Percentiles rank a stretch among this genome's conserved stretches.
These are phyloP conservation scores for Frieseomelitta varia DNA, from an alignment of 1,140 invertebrate genomes.

Conservation along the genomic window DNA sequence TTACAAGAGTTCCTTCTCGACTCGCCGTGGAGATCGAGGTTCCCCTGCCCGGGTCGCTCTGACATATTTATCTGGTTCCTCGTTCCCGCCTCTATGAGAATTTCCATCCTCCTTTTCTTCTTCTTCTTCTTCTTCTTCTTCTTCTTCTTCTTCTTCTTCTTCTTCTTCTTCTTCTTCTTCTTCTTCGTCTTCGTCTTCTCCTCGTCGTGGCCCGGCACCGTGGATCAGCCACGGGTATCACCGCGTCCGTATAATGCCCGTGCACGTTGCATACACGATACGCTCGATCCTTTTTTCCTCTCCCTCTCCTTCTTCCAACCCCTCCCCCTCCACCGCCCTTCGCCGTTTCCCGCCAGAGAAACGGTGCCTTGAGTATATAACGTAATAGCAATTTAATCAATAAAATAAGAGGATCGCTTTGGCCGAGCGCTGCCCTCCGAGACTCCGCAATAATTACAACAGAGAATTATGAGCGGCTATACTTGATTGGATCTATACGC, in stretches of 20 bases:
- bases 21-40: slow-evolving; percentile 41
- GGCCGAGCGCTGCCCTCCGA: slow-evolving; percentile 64
- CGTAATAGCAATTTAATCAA: slow-evolving; percentile 79
- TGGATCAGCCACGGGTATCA: slow-evolving; percentile 54
- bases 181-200: slow-evolving; percentile 10
- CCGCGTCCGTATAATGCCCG: slow-evolving; percentile 40
- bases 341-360: neutral
- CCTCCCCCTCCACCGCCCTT: neutral
- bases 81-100: slow-evolving; percentile 62
- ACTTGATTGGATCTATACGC: slow-evolving; percentile 79
- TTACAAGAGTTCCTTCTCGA: slow-evolving; percentile 60
- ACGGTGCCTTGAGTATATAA: slow-evolving; percentile 66
- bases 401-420: slow-evolving; percentile 77
- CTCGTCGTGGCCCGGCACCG: slow-evolving; percentile 43
- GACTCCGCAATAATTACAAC: slow-evolving; percentile 78
- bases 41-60: slow-evolving; percentile 49
- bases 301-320: neutral
- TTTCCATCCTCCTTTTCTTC: slow-evolving; percentile 59
- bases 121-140: neutral
- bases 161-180: slow-evolving; percentile 45
- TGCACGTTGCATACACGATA: slow-evolving; percentile 23
- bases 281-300: neutral
- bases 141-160: neutral
- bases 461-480: slow-evolving; percentile 78
- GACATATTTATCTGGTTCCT: slow-evolving; percentile 68